phyloP scores from a whole-genome alignment of 1,140 invertebrate genomes.

The Drosophila parvula region DNA sequence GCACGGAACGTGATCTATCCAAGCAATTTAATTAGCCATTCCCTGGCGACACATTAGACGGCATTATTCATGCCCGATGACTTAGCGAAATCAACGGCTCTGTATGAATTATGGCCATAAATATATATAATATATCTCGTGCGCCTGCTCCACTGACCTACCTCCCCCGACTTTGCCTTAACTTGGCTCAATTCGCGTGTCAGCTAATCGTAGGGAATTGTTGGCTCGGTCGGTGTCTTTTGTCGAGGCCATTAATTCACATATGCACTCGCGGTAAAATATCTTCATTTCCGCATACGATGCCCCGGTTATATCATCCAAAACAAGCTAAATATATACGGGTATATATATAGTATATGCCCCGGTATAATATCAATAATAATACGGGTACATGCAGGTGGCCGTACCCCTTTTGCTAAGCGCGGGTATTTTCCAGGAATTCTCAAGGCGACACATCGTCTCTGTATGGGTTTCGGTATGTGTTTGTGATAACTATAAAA shows the following conservation, averaged over 20 bases:
- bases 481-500: slow-evolving; percentile 57
- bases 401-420: slow-evolving; percentile 28
- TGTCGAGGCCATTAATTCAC: slow-evolving; percentile 15
- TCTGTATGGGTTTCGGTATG: slow-evolving; percentile 19
- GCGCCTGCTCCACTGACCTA: slow-evolving; percentile 14
- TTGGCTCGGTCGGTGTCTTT: slow-evolving; percentile 1
- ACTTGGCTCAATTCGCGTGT: slow-evolving; percentile 13
- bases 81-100: slow-evolving; percentile 37
- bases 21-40: slow-evolving; percentile 49
- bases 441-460: slow-evolving; percentile 18
- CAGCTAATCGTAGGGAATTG: slow-evolving; percentile 35
- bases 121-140: slow-evolving; percentile 26
- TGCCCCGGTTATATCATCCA: slow-evolving; percentile 38
- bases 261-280: slow-evolving; percentile 13
- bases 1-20: slow-evolving; percentile 37
- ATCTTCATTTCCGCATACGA: slow-evolving; percentile 39
- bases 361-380: slow-evolving; percentile 47
- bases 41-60: slow-evolving; percentile 45
- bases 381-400: slow-evolving; percentile 20
- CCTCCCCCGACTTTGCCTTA: slow-evolving; percentile 1
- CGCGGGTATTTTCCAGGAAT: slow-evolving; percentile 20
- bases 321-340: slow-evolving; percentile 23
- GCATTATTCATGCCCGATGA: slow-evolving; percentile 47
- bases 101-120: slow-evolving; percentile 33
- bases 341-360: not conserved